A percentile compares a stretch with the other conserved stretches of the same genome.
Conservation (phyloP, 92 coral and sea anemone species). For the Parazoanthus swiftii region DNA sequence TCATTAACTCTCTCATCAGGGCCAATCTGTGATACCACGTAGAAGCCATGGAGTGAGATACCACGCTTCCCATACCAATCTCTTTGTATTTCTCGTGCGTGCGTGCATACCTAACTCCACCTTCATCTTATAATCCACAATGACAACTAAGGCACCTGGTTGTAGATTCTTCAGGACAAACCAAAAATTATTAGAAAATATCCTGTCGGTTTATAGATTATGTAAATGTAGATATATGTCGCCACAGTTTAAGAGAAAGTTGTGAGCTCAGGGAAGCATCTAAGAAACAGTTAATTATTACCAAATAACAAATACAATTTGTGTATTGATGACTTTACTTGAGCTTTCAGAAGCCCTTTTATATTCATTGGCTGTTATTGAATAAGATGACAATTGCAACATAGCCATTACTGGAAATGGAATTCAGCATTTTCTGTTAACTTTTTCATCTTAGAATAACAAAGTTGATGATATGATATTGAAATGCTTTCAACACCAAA, state of each 20-base stretch:
- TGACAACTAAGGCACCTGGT: conserved; percentile 44
- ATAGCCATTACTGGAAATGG: no score
- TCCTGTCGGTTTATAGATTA: neutral
- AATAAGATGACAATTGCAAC: no score
- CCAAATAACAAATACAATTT: no score
- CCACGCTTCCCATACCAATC: conserved; percentile 68
- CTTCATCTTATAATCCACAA: conserved; percentile 56
- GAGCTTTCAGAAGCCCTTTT: no score
- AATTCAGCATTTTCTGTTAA: no score
- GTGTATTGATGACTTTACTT: no score
- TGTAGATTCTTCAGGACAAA: conserved; percentile 44
- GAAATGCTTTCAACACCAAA: no score
- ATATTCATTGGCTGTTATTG: no score
- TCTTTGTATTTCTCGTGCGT: conserved; percentile 46
- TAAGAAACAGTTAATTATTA: neutral
- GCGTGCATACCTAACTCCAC: conserved; percentile 46
- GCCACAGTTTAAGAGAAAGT: neutral
- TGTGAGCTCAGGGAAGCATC: neutral
- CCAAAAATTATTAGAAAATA: neutral
- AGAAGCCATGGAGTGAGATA: conserved; percentile 53
- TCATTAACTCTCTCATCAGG: conserved; percentile 9
- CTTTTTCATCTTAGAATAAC: no score
- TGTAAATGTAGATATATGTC: neutral
- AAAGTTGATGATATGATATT: no score
- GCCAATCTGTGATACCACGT: conserved; percentile 34